Base-by-base conservation (phyloP, 2,113 vertebrate genomes). In the Marmota flaviventris region DNA sequence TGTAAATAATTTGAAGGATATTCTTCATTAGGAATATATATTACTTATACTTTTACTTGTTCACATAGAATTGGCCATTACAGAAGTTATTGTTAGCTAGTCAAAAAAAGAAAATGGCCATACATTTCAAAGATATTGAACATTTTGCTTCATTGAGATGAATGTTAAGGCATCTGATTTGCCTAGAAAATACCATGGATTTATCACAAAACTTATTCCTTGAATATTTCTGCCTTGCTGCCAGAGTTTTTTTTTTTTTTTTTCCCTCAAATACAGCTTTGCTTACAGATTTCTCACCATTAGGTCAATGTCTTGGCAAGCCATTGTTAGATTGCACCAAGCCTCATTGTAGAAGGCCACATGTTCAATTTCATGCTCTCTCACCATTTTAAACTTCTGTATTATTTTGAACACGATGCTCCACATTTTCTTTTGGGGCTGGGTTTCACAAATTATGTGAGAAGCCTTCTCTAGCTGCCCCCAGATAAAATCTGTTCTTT, bases 1-100 rank as follows among this genome's bases (percentile, higher is more conserved):
- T 20, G 76, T 85, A 92, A 94, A 48, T 92, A 90, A 93, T 51
- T 78, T 90, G 8, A 95, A 93, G 75, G 72, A 76, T 12, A 73
- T 77, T 85, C 82, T 83, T 83, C 20, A 56, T 37, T 94, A 89
- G 34, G 69, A 37, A 58, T 88, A 56, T 53, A 22, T 42, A 53
- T 63, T 24, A 27, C 27, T 58, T 63, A 63, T 63, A 92, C 70
- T 90, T 70, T 79, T 85, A 58, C 85, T 96, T 85, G 37, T 91
- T 76, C 37, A 53, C 14, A 70, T 73, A 89, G 67, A 69, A 58
- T 63, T 76, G 16, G 56, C 45, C 70, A 11, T 61, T 88, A 70
- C 0, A 51, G 51, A 70, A 90, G 24, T 63, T 85, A 51, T 18
- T 91, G 37, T 84, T 93, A 83, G 48, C 13, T 16, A 83, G 32